These are phyloP conservation scores for Avahi laniger DNA, from an alignment of 2,797 vertebrate species.

Conservation along the genomic window DNA sequence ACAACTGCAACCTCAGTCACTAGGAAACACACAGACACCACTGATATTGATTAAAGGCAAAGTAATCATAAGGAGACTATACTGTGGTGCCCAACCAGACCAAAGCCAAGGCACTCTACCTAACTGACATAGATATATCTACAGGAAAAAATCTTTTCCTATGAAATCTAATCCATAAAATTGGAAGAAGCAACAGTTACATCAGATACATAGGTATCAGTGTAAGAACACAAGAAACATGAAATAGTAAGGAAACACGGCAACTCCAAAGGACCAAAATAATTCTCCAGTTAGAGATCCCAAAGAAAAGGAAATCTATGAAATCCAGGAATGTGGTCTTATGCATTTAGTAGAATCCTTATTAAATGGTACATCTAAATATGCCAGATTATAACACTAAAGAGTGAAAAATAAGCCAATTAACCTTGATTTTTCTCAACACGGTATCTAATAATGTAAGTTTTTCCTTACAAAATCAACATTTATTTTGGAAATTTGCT, in stretches of 20 bases:
- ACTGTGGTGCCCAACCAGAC: not conserved
- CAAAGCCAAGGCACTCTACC: not conserved
- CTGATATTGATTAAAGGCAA: not conserved
- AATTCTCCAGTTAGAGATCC: not conserved
- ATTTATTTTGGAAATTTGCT: conserved; percentile 43
- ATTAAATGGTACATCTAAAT: not conserved
- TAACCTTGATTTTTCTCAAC: not conserved
- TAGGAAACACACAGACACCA: not conserved
- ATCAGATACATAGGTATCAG: not conserved
- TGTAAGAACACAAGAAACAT: not conserved
- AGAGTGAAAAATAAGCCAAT: not conserved
- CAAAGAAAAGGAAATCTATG: not conserved
- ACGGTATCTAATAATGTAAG: not conserved
- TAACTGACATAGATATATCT: not conserved
- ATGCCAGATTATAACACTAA: not conserved
- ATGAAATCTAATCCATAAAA: not conserved
- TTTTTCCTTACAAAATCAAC: not conserved
- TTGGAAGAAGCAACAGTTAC: not conserved
- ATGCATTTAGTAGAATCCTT: not conserved
- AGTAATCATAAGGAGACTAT: not conserved
- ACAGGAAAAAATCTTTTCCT: not conserved
- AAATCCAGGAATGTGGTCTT: not conserved
- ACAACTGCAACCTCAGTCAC: not conserved
- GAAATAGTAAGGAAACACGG: not conserved
- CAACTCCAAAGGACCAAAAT: no score